Base-by-base conservation (phyloP, 1,140 invertebrate genomes). In the Hestina assimilis region DNA sequence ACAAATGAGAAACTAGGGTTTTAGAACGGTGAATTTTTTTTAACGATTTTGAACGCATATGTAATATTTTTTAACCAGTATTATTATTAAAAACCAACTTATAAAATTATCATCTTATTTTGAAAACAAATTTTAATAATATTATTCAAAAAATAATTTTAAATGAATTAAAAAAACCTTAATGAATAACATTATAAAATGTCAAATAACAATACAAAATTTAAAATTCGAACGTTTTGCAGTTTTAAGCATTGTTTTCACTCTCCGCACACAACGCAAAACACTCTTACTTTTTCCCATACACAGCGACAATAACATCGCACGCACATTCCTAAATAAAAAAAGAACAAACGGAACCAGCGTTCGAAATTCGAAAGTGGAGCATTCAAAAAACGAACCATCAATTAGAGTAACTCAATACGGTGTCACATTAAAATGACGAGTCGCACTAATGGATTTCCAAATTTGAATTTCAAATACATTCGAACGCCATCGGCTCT, bases 331-430 rank as follows among this genome's bases (percentile, higher is more conserved):
- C 21, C 23, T 1, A n/a, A 55, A 53, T n/a, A 20, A 31, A 59
- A 64, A 63, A 63, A 54, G 65, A 67, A 59, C 46, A 52, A 61
- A 54, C 61, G 61, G 61, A 63, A 63, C 56, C 55, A 43, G 42
- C 66, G 64, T 76, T 66, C 69, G 65, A 67, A 66, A 73, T 74
- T 74, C 69, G 66, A 77, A 83, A 78, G 72, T 72, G 64, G 75
- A 72, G 72, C 71, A 72, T 77, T 77, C 69, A 70, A 72, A 81
- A 80, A 78, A 80, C 73, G 69, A 78, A 75, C 79, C 76, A 83
- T 87, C 83, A 84, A 87, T 87, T 84, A 83, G 81, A 79, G 83
- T 87, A 87, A 87, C 83, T 87, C 79, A 82, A 87, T 87, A 84
- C 79, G 67, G 69, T 84, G 83, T 87, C 83, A 84, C 79, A 87